Base-by-base conservation (phyloP, 1,140 invertebrate genomes). In the Rhagoletis zephyria region DNA sequence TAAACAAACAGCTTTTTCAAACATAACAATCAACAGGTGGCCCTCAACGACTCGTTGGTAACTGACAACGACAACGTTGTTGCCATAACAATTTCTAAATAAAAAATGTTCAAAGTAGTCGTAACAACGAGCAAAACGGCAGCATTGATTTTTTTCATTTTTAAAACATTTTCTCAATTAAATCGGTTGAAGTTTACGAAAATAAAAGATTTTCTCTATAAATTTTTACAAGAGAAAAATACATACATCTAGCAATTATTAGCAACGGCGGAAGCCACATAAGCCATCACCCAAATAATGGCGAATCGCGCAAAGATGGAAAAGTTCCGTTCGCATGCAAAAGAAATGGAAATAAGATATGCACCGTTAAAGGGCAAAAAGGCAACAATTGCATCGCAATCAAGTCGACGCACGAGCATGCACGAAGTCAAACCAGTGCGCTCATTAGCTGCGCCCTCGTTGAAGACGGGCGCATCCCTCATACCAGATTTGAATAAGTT, bases 401-500 rank as follows among this genome's bases (percentile, higher is more conserved):
- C 16, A 5, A 81, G 48, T n/a, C n/a, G n/a, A 56, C 14, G 48
- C 6, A 1, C n/a, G 2, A 81, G 74, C 48, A 19, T n/a, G 3
- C 3, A 19, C 2, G 74, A 81, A 4, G 12, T 7, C 7, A 81
- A 81, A 30, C 3, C 74, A n/a, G 0, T 14, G 19, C 16, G 48
- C 16, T n/a, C 4, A 19, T 19, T n/a, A 1, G 4, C n/a, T n/a
- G 48, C 74, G 4, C 12, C n/a, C 40, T n/a, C 67, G 5, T 74
- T 88, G 65, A 87, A 87, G 61, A 92, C 91, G 0, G 91, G 91
- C 4, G 91, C 91, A 12, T 92, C 91, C 1, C 87, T 92, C 0
- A 92, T 92, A 87, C 91, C 91, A 3, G 88, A 92, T 61, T 87
- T 92, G 0, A 92, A 92, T 87, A 40, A 91, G 77, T 77, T 92